These are phyloP conservation scores for Agrochola litura DNA, from an alignment of 2,888 invertebrate genomes.

Conservation along the genomic window DNA sequence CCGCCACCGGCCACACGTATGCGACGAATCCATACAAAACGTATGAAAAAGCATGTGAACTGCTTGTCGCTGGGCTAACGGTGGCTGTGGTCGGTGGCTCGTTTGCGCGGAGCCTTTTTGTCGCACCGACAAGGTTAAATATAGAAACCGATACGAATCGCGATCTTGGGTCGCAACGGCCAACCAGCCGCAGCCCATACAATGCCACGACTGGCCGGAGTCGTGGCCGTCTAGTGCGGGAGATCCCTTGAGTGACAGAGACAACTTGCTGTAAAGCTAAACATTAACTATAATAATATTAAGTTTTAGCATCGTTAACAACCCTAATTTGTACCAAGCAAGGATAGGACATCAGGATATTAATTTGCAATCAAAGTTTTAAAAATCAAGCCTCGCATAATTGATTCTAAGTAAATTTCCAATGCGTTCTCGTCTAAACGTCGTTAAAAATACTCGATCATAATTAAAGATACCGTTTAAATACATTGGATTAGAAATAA, in stretches of 20 bases:
- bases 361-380: not conserved
- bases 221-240: too few species aligned
- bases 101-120: too few species aligned
- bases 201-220: too few species aligned
- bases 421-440: not conserved
- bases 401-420: not conserved
- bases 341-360: not conserved
- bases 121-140: too few species aligned
- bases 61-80: too few species aligned
- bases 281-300: not conserved
- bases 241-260: not conserved
- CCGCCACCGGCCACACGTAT: too few species aligned
- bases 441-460: slow-evolving; percentile 22
- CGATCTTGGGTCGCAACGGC: too few species aligned
- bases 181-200: too few species aligned
- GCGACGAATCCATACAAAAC: too few species aligned
- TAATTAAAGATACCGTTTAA: slow-evolving; percentile 44
- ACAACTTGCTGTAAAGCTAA: not conserved
- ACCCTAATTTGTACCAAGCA: not conserved
- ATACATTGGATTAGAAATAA: slow-evolving; percentile 28
- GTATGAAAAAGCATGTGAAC: too few species aligned
- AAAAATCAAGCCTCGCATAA: not conserved
- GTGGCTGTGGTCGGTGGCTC: too few species aligned
- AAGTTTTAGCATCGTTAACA: not conserved
- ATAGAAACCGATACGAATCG: too few species aligned